Conservation (phyloP, 2,113 vertebrate genomes). For the Toxostoma redivivum region DNA sequence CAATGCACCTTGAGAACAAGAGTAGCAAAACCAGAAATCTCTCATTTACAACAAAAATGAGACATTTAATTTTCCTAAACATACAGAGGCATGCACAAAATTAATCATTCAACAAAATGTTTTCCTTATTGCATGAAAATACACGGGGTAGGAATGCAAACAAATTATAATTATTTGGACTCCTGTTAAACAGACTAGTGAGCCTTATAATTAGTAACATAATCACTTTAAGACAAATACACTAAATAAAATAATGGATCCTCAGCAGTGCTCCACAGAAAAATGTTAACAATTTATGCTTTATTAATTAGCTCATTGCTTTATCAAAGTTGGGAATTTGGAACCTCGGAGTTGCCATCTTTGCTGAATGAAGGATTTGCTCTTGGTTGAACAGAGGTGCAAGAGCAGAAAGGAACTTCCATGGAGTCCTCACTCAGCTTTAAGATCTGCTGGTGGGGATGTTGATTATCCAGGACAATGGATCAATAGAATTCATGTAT, state of each 20-base stretch:
- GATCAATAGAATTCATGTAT: not conserved
- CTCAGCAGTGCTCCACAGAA: not conserved
- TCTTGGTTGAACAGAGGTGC: not conserved
- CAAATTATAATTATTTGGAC: conserved; percentile 47
- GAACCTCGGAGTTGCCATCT: not conserved
- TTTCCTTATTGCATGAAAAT: conserved; percentile 10
- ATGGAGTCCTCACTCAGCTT: not conserved
- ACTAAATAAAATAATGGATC: conserved; percentile 32
- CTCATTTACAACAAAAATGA: not conserved
- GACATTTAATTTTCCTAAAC: not conserved
- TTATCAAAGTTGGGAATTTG: not conserved
- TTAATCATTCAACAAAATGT: conserved; percentile 28
- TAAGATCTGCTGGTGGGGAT: not conserved
- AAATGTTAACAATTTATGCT: not conserved
- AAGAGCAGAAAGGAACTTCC: not conserved
- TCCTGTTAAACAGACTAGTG: conserved; percentile 53
- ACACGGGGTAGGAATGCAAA: not conserved
- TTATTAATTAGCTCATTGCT: not conserved
- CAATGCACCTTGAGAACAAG: not conserved
- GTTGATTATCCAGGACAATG: not conserved
- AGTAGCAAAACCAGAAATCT: not conserved
- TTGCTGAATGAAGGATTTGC: rapidly evolving
- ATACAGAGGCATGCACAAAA: not conserved
- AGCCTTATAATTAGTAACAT: conserved; percentile 53
- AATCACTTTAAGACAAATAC: conserved; percentile 62